Percentiles rank a stretch among this genome's conserved stretches.
Conservation (phyloP, 1,140 invertebrate species). For the Cyrtorhinus lividipennis region DNA sequence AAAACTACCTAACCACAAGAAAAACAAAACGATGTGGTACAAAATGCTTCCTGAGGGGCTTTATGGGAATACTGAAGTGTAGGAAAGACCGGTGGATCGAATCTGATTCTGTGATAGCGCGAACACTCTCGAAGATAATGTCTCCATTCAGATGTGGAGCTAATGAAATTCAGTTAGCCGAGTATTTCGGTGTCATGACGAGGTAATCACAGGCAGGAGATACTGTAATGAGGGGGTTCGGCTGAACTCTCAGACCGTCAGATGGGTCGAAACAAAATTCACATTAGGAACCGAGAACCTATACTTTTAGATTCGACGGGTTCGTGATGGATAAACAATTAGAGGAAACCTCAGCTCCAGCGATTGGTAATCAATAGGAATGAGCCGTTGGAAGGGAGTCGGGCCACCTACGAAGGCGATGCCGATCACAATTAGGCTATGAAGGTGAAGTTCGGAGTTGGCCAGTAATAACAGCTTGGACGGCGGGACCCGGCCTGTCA, state of each 20-base stretch:
- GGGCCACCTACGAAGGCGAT: not conserved
- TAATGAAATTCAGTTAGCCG: not conserved
- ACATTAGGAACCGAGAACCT: slow-evolving; percentile 3
- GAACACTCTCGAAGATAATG: not conserved
- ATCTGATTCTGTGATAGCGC: too few species aligned
- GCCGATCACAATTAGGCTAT: slow-evolving; percentile 4
- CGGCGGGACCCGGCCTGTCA: not conserved
- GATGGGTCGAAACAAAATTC: not conserved
- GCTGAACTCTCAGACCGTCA: not conserved
- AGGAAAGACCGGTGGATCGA: too few species aligned
- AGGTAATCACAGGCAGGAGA: not conserved
- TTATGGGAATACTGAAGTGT: too few species aligned
- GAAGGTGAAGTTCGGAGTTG: not conserved
- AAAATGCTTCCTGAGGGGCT: too few species aligned
- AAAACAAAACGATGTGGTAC: too few species aligned
- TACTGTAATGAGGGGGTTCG: not conserved
- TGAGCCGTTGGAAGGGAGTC: not conserved
- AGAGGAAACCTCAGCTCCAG: not conserved
- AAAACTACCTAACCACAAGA: too few species aligned
- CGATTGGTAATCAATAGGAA: slow-evolving; percentile 1
- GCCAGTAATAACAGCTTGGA: not conserved
- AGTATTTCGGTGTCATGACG: not conserved
- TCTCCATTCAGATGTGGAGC: not conserved
- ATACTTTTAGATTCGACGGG: slow-evolving; percentile 4
- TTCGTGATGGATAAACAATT: slow-evolving; percentile 5